Evolutionary conservation across 1,140 invertebrate species (phyloP), one percentile per base, ranked within the genome.

Genomic region (Parapsyche elsis): DNA sequence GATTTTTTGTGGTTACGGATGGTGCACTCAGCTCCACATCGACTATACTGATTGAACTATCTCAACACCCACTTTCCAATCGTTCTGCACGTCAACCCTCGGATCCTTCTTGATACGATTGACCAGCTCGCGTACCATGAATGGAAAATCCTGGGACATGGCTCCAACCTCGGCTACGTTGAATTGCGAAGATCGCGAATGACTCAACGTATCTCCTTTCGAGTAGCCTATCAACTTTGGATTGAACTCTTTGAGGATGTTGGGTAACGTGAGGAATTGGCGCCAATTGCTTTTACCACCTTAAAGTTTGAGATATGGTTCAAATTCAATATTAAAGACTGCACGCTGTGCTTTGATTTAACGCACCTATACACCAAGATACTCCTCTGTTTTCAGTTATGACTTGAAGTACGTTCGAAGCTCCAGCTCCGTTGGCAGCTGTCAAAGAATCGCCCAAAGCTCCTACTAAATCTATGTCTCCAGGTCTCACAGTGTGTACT

Each of bases 1-100:
- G n/a, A n/a, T n/a, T n/a, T n/a, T n/a, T n/a, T n/a, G n/a, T n/a
- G n/a, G n/a, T n/a, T n/a, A n/a, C n/a, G n/a, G n/a, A n/a, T n/a
- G n/a, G n/a, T n/a, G n/a, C n/a, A n/a, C n/a, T n/a, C n/a, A n/a
- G n/a, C n/a, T n/a, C n/a, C n/a, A n/a, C n/a, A n/a, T n/a, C n/a
- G n/a, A n/a, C n/a, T n/a, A n/a, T n/a, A n/a, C n/a, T n/a, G n/a
- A n/a, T n/a, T n/a, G n/a, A n/a, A 2, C 12, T 76, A n/a, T n/a
- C n/a, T n/a, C n/a, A n/a, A n/a, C n/a, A n/a, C n/a, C n/a, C n/a
- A 91, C 90, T 88, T 95, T 95, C 94, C 94, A 95, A 84, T 93
- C 87, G 4, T 89, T 87, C 19, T 92, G 86, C 14, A 92, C 80
- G 83, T 94, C 87, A 5, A 94, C 89, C 45, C 88, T 86, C 1